These are phyloP conservation scores for Mythimna albipuncta DNA, from an alignment of 2,888 invertebrate genomes.

Conservation along the genomic window DNA sequence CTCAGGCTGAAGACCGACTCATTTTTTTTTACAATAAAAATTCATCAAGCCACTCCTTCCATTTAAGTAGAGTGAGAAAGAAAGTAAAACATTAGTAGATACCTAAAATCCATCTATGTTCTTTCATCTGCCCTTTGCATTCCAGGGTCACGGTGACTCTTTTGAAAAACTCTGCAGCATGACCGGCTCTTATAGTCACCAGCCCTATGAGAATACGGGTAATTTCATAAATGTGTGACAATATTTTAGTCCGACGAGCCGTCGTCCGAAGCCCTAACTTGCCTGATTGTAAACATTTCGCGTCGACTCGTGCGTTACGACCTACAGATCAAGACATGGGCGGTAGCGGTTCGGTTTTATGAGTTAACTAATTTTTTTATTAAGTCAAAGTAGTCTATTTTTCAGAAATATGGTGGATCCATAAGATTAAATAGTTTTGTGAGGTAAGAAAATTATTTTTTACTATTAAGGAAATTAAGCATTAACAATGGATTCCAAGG, in stretches of 20 bases:
- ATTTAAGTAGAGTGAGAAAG: too few species aligned
- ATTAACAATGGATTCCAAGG: too few species aligned
- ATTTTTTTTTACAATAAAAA: too few species aligned
- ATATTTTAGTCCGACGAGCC: conserved; percentile 38
- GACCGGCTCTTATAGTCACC: background rate
- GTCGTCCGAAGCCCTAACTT: conserved; percentile 28
- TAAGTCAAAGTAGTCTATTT: background rate
- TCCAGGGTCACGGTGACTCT: too few species aligned
- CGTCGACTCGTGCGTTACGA: conserved; percentile 32
- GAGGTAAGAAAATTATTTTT: too few species aligned
- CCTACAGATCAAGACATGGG: background rate
- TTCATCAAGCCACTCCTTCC: too few species aligned
- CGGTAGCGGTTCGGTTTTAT: conserved; percentile 15
- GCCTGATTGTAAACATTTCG: conserved; percentile 41
- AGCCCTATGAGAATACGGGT: background rate
- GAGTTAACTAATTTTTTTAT: background rate
- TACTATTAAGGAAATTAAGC: background rate
- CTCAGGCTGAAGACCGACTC: too few species aligned
- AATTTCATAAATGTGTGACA: conserved; percentile 1
- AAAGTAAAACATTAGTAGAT: too few species aligned
- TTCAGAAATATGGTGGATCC: too few species aligned
- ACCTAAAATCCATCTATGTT: too few species aligned
- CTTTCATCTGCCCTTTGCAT: too few species aligned
- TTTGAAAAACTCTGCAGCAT: too few species aligned
- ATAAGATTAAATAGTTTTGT: background rate